Evolutionary conservation across 2,113 vertebrate species (phyloP).

Genomic region (Lathamus discolor): DNA sequence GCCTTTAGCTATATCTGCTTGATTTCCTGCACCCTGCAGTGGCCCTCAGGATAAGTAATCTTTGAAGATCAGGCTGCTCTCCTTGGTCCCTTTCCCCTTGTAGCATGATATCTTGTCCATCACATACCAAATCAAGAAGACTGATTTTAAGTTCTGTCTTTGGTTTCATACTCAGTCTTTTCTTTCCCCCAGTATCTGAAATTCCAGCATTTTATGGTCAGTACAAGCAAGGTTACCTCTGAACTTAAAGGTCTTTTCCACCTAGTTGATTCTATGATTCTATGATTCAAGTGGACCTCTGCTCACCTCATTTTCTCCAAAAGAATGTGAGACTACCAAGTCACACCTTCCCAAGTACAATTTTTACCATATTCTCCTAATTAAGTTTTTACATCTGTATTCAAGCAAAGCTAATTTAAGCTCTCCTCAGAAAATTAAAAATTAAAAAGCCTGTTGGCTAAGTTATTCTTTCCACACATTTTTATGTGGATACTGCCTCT

Average conservation of each 20-base stretch:
- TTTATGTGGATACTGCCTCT: not conserved
- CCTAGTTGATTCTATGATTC: not conserved
- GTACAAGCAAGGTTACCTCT: not conserved
- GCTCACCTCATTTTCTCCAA: not conserved
- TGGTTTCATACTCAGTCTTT: not conserved
- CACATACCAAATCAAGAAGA: not conserved
- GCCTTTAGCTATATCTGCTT: not conserved
- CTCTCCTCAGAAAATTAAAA: not conserved
- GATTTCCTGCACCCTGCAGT: not conserved
- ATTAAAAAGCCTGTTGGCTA: not conserved
- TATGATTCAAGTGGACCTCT: not conserved
- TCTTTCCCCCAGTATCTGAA: not conserved
- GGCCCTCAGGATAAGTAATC: not conserved
- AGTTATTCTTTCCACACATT: not conserved
- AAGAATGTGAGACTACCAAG: not conserved
- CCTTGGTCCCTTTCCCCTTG: not conserved
- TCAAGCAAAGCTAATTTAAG: not conserved
- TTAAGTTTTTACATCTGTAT: not conserved
- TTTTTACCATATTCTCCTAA: not conserved
- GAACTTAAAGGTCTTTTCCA: not conserved
- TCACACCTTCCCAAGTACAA: not conserved
- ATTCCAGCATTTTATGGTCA: not conserved
- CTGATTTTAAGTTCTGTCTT: not conserved
- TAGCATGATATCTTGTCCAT: not conserved
- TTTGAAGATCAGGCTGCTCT: not conserved